Percentiles rank a stretch among this genome's conserved stretches.
These are phyloP conservation scores for Molorchus minor DNA, from an alignment of 2,888 invertebrate species.

Conservation along the genomic window DNA sequence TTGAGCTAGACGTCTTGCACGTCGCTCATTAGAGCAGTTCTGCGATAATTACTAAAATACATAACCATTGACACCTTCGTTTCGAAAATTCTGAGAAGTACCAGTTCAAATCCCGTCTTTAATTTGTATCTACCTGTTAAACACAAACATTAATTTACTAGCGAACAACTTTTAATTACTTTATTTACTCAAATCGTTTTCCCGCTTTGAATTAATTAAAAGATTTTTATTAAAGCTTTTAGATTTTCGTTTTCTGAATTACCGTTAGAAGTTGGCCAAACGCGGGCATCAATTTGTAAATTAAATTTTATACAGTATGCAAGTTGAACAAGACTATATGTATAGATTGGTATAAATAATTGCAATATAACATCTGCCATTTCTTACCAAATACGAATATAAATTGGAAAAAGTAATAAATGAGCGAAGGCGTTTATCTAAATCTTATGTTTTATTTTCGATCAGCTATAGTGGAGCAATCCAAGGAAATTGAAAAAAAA, in stretches of 20 bases:
- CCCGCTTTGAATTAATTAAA: constrained; percentile 5
- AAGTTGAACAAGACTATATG: no score
- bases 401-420: no score
- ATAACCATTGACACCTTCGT: constrained; percentile 46
- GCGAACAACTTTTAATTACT: constrained; percentile 15
- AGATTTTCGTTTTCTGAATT: neutral
- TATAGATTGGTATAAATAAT: no score
- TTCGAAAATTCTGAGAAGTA: constrained; percentile 34
- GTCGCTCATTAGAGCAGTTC: constrained; percentile 43
- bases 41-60: constrained; percentile 45
- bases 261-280: no score
- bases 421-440: no score
- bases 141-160: constrained; percentile 13
- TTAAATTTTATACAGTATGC: neutral
- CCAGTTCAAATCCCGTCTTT: constrained; percentile 4
- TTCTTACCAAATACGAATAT: no score
- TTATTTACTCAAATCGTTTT: constrained; percentile 14
- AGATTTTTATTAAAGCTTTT: constrained; percentile 4
- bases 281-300: no score
- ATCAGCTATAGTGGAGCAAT: no score
- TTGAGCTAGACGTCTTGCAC: constrained; percentile 40
- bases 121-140: constrained; percentile 22
- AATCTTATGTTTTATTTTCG: no score
- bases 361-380: no score
- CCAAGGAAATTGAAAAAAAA: no score